Base-by-base conservation (phyloP, 2,888 invertebrate species). In the Clistopyga incitator region DNA sequence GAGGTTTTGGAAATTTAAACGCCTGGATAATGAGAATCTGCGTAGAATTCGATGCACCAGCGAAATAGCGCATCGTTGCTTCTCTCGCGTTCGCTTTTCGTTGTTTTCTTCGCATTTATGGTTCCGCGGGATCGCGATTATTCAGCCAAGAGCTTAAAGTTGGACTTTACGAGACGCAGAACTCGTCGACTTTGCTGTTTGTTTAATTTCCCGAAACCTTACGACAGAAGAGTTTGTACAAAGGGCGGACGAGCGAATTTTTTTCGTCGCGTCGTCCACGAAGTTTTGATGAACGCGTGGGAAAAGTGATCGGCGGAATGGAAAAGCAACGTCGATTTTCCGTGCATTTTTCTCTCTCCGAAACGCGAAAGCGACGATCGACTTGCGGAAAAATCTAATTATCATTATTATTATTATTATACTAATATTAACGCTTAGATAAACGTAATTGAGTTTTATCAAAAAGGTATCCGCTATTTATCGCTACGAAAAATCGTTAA, bases 361-460 rank as follows among this genome's bases (percentile, higher is more conserved):
- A n/a, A 18, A 50, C 8, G 2, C 50, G 15, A 3, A 4, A 11
- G 15, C 23, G 3, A 4, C 20, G 23, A 23, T 54, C 3, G 13
- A 13, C 23, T 25, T 56, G 56, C 25, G 15, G 56, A 56, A 47
- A 65, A 68, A 70, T n/a, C n/a, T n/a, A n/a, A n/a, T n/a, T n/a
- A n/a, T n/a, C n/a, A n/a, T n/a, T n/a, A n/a, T 71, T 64, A 52
- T 64, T 64, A 64, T 61, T 45, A 70, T 50, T 42, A 59, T 13
- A 29, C 38, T 50, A 71, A 52, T 47, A 42, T 56, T 64, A 47
- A 67, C 25, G 59, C 59, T 59, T 65, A 11, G 2, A 77, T 67
- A 34, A 59, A 52, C 56, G 67, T n/a, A 15, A 72, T 34, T 54
- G 54, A 50, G 64, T 78, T 78, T 72, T 50, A 47, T 67, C 23